Base-by-base conservation (phyloP, 2,797 vertebrate species). In the Stomatorhinus walkeri region DNA sequence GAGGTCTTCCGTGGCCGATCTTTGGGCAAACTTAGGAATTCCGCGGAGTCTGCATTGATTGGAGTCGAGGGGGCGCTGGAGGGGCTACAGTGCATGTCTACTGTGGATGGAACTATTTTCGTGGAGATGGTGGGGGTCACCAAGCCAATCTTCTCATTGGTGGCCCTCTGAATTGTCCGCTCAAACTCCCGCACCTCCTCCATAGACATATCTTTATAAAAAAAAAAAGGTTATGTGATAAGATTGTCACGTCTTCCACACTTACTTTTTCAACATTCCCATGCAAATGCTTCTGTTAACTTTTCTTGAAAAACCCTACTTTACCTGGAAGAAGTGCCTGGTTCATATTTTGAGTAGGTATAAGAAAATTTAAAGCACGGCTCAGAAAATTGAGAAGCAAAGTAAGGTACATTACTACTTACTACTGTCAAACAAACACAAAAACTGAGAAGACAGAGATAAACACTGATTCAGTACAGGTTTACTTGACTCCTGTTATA, bases 151-250 rank as follows among this genome's bases (percentile, higher is more conserved):
- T 95, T 94, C 91, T 94, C 92, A 36, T 96, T 96, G 91, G 94
- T 95, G 90, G 94, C 95, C 89, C 94, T 94, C 90, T 95, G 94
- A 0, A 94, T 95, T 89, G 94, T 92, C 90, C 90, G 92, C 92
- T 94, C 95, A 6, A 93, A 96, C 83, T 92, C 92, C 46, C 94
- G 92, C 89, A 94, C 95, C 64, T 95, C 93, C 19, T 94, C 93
- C 93, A 94, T 94, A 0, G 93, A 94, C 94, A 96, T 95, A 22
- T 93, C 95, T 95, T n/a, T 19, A 16, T 16, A 32, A 48, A 48
- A 56, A 22, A 22, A 32, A 72, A 7, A 22, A 64, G 2, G 7
- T 9, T 54, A 51, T 1, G 40, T 24, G 24, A 9, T 2, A 64
- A 40, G 7, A 84, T 48, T 84, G 22, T 84, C 43, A 84, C n/a